Evolutionary conservation across 2,797 vertebrate genomes (phyloP).

Genomic region (Yasuhikotakia modesta): DNA sequence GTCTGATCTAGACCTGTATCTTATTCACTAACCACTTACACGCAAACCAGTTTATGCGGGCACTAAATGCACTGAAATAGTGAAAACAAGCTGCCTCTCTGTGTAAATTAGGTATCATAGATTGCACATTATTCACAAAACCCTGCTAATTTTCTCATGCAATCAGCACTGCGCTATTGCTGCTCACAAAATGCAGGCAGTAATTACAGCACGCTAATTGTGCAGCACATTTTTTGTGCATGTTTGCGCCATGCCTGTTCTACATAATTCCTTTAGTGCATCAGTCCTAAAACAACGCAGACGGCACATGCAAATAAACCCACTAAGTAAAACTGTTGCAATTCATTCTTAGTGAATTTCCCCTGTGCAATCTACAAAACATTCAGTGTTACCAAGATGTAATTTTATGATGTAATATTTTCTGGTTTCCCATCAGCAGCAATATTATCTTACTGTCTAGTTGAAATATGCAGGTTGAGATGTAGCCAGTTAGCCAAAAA

Average conservation of each 20-base stretch:
- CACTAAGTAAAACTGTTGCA: neutral
- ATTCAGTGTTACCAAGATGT: neutral
- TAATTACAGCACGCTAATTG: neutral
- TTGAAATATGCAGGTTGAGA: neutral
- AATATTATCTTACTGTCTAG: neutral
- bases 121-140: neutral
- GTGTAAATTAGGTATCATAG: neutral
- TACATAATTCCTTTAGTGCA: neutral
- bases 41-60: too few relatives aligned
- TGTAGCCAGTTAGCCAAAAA: conserved; percentile 26
- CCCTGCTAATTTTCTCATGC: neutral
- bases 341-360: neutral
- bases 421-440: neutral
- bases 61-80: too few relatives aligned
- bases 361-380: too few relatives aligned
- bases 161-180: neutral
- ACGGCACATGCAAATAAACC: neutral
- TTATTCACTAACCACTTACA: too few relatives aligned
- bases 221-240: neutral
- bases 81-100: neutral
- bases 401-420: neutral
- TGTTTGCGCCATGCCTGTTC: neutral
- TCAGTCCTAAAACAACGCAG: neutral
- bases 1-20: neutral
- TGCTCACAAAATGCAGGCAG: neutral